phyloP scores from a whole-genome alignment of 2,888 invertebrate genomes.

The Ametastegia equiseti region DNA sequence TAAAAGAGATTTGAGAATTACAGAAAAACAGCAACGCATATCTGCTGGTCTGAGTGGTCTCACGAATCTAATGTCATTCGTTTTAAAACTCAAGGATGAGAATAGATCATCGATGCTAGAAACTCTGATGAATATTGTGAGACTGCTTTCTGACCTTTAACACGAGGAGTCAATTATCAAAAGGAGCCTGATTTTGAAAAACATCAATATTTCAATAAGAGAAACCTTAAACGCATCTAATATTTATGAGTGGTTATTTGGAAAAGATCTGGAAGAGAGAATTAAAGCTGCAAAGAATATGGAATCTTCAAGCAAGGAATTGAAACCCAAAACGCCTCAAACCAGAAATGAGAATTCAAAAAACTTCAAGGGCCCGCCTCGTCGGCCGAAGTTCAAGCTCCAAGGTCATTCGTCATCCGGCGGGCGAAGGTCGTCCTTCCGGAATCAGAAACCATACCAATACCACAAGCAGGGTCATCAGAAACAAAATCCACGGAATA shows the following conservation, averaged over 20 bases:
- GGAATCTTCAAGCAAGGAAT: constrained; percentile 49
- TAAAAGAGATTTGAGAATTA: constrained; percentile 50
- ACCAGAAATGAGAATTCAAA: constrained; percentile 17
- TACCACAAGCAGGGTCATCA: neutral
- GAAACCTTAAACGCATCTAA: constrained; percentile 49
- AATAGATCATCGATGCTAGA: no score
- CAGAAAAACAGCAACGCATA: constrained; percentile 52
- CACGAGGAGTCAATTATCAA: constrained; percentile 52
- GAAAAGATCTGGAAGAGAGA: constrained; percentile 47
- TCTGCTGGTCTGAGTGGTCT: constrained; percentile 49
- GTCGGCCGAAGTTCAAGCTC: neutral
- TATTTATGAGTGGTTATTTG: constrained; percentile 52
- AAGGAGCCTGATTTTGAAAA: constrained; percentile 44
- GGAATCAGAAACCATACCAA: neutral
- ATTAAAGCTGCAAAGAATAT: constrained; percentile 51
- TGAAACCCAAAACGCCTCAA: constrained; percentile 7
- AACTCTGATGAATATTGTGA: constrained; percentile 22
- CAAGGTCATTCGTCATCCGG: neutral
- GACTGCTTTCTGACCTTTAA: constrained; percentile 53
- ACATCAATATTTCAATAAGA: constrained; percentile 49
- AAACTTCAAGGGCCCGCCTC: constrained; percentile 23
- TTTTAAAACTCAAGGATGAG: no score
- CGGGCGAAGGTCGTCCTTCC: neutral
- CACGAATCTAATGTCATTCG: constrained; percentile 38
- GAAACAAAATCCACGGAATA: constrained; percentile 19